A percentile compares a stretch with the other conserved stretches of the same genome.
Evolutionary conservation across 1,140 invertebrate genomes (phyloP).

Genomic region (Acromyrmex echinatior): DNA sequence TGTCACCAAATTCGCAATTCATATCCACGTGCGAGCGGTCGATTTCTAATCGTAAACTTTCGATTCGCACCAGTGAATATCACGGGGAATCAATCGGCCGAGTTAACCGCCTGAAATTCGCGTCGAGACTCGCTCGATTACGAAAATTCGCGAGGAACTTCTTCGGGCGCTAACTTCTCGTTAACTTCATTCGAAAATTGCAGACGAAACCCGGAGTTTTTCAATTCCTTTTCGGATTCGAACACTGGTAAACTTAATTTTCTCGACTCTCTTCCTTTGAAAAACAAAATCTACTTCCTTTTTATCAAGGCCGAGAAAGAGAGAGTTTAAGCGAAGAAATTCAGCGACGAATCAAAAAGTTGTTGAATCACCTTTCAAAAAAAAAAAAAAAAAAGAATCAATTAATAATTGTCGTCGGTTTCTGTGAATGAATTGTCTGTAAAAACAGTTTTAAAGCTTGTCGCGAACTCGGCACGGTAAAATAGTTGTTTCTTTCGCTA

Average conservation of each 20-base stretch:
- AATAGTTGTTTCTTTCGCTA: background rate
- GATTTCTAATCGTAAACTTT: conserved; percentile 42
- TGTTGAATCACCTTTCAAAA: no score
- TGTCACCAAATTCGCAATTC: conserved; percentile 34
- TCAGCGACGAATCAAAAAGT: background rate
- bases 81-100: conserved; percentile 31
- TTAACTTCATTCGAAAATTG: background rate
- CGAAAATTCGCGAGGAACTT: conserved; percentile 49
- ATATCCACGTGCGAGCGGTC: conserved; percentile 26
- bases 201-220: conserved; percentile 30
- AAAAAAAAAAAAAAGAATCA: no score
- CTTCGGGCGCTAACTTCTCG: background rate
- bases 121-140: conserved; percentile 37
- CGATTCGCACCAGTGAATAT: conserved; percentile 24
- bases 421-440: no score
- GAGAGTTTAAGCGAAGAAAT: background rate
- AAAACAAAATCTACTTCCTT: background rate
- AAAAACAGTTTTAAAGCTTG: no score
- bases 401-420: no score
- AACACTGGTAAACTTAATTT: conserved; percentile 40
- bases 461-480: no score
- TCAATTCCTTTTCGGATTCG: background rate
- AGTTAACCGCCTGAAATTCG: conserved; percentile 6
- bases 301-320: background rate
- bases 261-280: background rate